Evolutionary conservation across 2,113 vertebrate species (phyloP), one percentile per base, ranked within the genome.

Genomic region (Scatophagus argus): DNA sequence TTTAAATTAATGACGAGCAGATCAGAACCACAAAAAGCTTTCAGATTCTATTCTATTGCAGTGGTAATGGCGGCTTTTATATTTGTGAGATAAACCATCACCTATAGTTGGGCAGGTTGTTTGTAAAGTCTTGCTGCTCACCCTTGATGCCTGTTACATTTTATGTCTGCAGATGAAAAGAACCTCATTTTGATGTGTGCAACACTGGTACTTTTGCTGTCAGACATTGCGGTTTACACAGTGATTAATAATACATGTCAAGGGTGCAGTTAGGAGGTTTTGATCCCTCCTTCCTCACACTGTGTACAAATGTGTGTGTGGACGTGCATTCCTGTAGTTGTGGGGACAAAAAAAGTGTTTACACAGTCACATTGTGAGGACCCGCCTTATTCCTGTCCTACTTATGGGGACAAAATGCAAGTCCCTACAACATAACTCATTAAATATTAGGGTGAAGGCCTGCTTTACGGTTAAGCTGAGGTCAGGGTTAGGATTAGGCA

Each of bases 201-300:
- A 85, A 66, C 71, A 58, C 58, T 31, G 54, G 65, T 79, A 65
- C 65, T 76, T 74, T 69, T 81, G 73, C 88, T 91, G 78, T 88
- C 67, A 83, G 85, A 87, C 74, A 52, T 54, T 44, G 80, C 6
- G 36, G 64, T 70, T 68, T 67, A 81, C 74, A 65, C 72, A 63
- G 34, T 43, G 62, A 79, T 87, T 79, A 83, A 83, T 85, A 83
- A 87, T 85, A 21, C 41, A 83, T 79, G 61, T 31, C 31, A 32
- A 21, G 61, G 51, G 23, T 69, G 25, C 66, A 61, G 55, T 43
- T 79, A 41, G 44, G 34, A 55, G 25, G 49, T 52, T 29, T 67
- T 75, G 60, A 81, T 71, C 62, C 52, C 8, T 39, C 65, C 41
- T 75, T 79, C 19, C 65, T 56, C 43, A 19, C 3, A 19, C 8